Conservation (phyloP, 1,140 invertebrate genomes). For the Dinothrombium tinctorium region DNA sequence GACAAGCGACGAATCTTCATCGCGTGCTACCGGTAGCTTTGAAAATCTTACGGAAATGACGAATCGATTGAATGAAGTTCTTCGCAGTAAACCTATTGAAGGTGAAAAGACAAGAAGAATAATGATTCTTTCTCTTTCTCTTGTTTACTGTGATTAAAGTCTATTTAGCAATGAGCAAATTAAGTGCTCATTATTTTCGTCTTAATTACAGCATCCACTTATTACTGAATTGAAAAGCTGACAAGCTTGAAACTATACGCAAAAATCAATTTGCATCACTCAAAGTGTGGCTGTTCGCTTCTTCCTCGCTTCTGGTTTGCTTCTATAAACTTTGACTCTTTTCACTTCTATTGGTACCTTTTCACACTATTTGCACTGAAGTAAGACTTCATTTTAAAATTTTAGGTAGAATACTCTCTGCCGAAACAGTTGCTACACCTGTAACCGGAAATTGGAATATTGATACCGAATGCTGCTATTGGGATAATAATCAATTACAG, state of each 20-base stretch:
- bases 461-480: slow-evolving; percentile 2
- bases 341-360: no score
- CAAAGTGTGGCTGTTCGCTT: not conserved
- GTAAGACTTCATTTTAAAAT: no score
- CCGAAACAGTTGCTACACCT: slow-evolving; percentile 7
- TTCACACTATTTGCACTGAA: no score
- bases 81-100: not conserved
- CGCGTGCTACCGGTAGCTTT: no score
- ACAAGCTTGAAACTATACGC: not conserved
- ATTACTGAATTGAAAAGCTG: not conserved
- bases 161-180: no score
- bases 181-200: no score
- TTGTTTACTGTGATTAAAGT: no score
- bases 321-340: no score
- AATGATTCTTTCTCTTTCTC: not conserved
- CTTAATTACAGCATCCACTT: not conserved
- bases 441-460: slow-evolving; percentile 3
- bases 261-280: not conserved
- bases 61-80: not conserved
- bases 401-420: slow-evolving; percentile 5
- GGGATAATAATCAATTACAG: not conserved
- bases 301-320: not conserved
- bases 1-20: no score
- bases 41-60: not conserved
- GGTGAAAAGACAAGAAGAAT: not conserved